These are phyloP conservation scores for Bergia sp. DNA, from an alignment of 92 coral and sea anemone species.

Conservation along the genomic window DNA sequence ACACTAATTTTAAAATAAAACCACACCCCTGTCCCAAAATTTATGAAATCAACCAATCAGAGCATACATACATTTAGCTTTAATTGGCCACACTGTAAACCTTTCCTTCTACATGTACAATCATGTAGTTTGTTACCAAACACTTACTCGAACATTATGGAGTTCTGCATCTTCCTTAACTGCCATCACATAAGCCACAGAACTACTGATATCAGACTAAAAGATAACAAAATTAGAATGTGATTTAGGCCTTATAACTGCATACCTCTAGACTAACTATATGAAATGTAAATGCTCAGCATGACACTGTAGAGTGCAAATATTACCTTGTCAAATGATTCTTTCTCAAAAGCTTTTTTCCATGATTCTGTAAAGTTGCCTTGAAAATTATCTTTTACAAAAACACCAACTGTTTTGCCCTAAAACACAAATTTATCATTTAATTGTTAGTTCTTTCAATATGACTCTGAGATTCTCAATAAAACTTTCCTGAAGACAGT, in stretches of 20 bases:
- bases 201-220: constrained; percentile 90
- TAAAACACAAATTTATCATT: background rate
- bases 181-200: constrained; percentile 93
- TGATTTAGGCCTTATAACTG: background rate
- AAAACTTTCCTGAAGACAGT: no score
- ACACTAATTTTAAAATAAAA: no score
- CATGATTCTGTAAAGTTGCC: constrained; percentile 91
- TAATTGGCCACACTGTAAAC: background rate
- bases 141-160: constrained; percentile 80
- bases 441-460: background rate
- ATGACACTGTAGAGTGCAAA: background rate
- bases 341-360: constrained; percentile 81
- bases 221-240: background rate
- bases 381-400: constrained; percentile 89
- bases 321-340: constrained; percentile 85
- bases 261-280: background rate
- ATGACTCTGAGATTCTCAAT: background rate
- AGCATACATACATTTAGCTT: no score
- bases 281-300: background rate
- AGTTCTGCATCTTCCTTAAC: constrained; percentile 89
- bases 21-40: no score
- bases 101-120: background rate
- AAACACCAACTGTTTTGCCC: constrained; percentile 92
- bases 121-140: background rate
- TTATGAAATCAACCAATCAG: no score